phyloP scores from a whole-genome alignment of 30 jellyfish, hydroid and myxozoan species.

The Aurelia coerulea region DNA sequence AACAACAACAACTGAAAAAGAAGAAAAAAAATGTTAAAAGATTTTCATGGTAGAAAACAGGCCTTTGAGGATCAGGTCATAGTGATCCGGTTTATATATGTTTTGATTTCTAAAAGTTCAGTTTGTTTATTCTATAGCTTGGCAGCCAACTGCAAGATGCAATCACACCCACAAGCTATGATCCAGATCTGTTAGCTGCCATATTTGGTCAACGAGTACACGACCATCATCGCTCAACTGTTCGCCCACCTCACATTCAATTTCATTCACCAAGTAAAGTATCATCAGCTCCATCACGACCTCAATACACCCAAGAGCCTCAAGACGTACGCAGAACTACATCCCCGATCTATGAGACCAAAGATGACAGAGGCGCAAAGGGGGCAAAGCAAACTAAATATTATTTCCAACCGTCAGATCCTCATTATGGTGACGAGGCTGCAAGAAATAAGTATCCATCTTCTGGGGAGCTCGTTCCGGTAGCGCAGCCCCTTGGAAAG shows the following conservation, averaged over 20 bases:
- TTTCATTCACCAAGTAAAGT: conserved; percentile 54
- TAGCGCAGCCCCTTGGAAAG: conserved; percentile 64
- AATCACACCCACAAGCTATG: conserved; percentile 11
- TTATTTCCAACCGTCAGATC: conserved; percentile 54
- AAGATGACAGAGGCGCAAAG: not conserved
- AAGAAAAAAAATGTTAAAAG: too few species aligned
- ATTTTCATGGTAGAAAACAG: too few species aligned
- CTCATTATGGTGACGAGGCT: not conserved
- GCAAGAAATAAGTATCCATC: conserved; percentile 25
- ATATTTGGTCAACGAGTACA: conserved; percentile 11
- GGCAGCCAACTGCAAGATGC: not conserved
- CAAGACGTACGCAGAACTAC: not conserved
- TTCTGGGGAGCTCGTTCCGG: conserved; percentile 74
- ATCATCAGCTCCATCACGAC: not conserved
- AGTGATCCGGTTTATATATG: too few species aligned
- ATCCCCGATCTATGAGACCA: not conserved
- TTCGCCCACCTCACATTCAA: conserved; percentile 73
- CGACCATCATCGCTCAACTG: conserved; percentile 49
- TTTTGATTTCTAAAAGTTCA: too few species aligned
- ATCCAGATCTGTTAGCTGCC: conserved; percentile 47
- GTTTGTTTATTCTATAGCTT: not conserved
- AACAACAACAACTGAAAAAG: too few species aligned
- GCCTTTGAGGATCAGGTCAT: too few species aligned
- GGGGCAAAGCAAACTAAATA: conserved; percentile 24
- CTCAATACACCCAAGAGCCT: not conserved